Evolutionary conservation across 2,888 invertebrate genomes (phyloP).

Genomic region (Agonopterix alstromeriana): DNA sequence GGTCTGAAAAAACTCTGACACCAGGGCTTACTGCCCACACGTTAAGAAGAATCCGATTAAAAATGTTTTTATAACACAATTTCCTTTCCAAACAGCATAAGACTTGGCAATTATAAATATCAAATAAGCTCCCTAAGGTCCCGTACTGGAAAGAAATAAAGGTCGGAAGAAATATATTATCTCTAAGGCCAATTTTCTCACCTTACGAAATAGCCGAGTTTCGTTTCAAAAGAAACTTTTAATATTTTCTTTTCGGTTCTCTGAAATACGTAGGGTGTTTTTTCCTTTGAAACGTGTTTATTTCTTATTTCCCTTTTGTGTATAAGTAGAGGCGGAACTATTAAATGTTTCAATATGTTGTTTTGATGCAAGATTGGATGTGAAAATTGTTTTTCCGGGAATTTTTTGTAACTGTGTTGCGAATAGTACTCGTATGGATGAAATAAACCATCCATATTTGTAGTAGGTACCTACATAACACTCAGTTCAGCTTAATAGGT

Average conservation of each 20-base stretch:
- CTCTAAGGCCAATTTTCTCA: background rate
- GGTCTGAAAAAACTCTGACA: too few relatives aligned
- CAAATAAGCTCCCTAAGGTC: background rate
- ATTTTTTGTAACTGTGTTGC: too few relatives aligned
- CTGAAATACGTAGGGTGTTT: constrained; percentile 10
- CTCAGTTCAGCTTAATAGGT: too few relatives aligned
- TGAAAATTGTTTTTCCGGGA: too few relatives aligned
- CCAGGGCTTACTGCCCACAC: too few relatives aligned
- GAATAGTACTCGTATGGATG: too few relatives aligned
- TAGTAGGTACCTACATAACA: too few relatives aligned
- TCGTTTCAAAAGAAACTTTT: constrained; percentile 25
- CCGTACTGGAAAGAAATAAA: background rate
- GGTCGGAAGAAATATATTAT: constrained; percentile 2
- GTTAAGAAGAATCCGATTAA: background rate
- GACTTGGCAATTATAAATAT: constrained; percentile 4
- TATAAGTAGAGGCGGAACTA: constrained; percentile 9
- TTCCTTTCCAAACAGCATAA: background rate
- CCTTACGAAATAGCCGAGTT: background rate
- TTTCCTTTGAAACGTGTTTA: constrained; percentile 21
- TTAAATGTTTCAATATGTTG: constrained; percentile 3
- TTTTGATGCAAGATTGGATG: too few relatives aligned
- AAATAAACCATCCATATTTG: too few relatives aligned
- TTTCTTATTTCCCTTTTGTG: constrained; percentile 15
- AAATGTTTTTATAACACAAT: background rate
- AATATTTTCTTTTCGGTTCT: constrained; percentile 22